phyloP scores from a whole-genome alignment of 2,113 vertebrate genomes.

The Poeciliopsis turrubarensis region DNA sequence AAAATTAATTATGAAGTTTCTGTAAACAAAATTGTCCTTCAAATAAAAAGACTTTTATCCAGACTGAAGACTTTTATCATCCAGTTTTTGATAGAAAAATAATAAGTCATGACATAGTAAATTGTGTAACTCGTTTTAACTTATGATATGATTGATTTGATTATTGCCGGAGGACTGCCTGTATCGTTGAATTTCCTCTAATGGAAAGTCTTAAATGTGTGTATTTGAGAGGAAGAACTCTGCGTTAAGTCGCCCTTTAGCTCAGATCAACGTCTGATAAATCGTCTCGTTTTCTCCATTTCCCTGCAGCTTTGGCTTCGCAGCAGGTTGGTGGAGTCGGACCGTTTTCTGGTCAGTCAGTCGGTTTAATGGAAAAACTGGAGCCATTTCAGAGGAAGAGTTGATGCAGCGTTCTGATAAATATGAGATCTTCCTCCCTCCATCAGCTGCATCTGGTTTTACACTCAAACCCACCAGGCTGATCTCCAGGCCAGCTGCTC shows the following conservation, averaged over 20 bases:
- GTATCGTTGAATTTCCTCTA: not conserved
- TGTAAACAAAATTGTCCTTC: too few species aligned
- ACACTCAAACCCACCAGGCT: constrained; percentile 17
- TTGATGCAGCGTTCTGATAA: constrained; percentile 38
- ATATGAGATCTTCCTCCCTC: constrained; percentile 16
- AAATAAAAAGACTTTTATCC: too few species aligned
- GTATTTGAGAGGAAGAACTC: not conserved
- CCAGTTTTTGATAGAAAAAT: too few species aligned
- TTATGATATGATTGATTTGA: too few species aligned
- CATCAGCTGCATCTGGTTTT: constrained; percentile 63
- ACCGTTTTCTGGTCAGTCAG: constrained; percentile 3
- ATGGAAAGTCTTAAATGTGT: not conserved
- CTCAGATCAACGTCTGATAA: not conserved
- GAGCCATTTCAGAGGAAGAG: not conserved
- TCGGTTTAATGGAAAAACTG: not conserved
- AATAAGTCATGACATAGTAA: too few species aligned
- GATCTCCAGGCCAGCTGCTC: constrained; percentile 25
- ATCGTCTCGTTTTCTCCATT: not conserved
- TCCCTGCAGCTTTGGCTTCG: not conserved
- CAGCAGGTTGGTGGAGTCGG: not conserved
- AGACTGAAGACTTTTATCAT: too few species aligned
- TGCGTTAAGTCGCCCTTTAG: not conserved
- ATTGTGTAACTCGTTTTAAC: too few species aligned
- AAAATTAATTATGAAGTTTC: too few species aligned
- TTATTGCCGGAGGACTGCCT: too few species aligned